Evolutionary conservation across 2,113 vertebrate genomes (phyloP).

Genomic region (Leptodactylus fuscus): DNA sequence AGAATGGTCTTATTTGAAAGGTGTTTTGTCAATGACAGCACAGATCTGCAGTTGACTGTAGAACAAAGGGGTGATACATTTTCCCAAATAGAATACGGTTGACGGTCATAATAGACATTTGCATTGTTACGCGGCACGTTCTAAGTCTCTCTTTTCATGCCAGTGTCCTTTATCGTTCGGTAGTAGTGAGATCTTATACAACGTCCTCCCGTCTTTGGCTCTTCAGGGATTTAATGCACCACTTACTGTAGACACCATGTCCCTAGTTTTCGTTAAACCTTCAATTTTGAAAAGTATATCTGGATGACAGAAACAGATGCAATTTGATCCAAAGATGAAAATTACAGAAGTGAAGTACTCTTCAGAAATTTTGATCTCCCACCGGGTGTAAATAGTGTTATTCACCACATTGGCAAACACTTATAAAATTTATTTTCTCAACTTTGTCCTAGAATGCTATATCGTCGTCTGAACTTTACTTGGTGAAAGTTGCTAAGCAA

Average conservation of each 20-base stretch:
- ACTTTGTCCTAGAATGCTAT: conserved; percentile 37
- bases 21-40: conserved; percentile 32
- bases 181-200: conserved; percentile 20
- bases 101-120: conserved; percentile 10
- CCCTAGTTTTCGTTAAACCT: conserved; percentile 52
- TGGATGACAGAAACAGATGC: conserved; percentile 50
- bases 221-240: conserved; percentile 57
- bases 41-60: conserved; percentile 35
- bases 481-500: not conserved
- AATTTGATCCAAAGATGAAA: conserved; percentile 60
- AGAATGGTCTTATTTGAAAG: conserved; percentile 15
- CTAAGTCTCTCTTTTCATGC: conserved; percentile 13
- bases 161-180: conserved; percentile 27
- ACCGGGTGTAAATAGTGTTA: conserved; percentile 60
- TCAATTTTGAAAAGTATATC: conserved; percentile 59
- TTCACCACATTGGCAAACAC: conserved; percentile 57
- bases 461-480: conserved; percentile 34
- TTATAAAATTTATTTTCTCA: conserved; percentile 58
- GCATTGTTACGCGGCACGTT: conserved; percentile 41
- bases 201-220: conserved; percentile 9
- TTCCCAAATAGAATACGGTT: conserved; percentile 10
- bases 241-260: conserved; percentile 51
- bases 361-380: conserved; percentile 56
- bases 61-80: conserved; percentile 22
- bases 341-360: conserved; percentile 58